These are phyloP conservation scores for Cotesia typhae DNA, from an alignment of 1,140 invertebrate genomes.

Conservation along the genomic window DNA sequence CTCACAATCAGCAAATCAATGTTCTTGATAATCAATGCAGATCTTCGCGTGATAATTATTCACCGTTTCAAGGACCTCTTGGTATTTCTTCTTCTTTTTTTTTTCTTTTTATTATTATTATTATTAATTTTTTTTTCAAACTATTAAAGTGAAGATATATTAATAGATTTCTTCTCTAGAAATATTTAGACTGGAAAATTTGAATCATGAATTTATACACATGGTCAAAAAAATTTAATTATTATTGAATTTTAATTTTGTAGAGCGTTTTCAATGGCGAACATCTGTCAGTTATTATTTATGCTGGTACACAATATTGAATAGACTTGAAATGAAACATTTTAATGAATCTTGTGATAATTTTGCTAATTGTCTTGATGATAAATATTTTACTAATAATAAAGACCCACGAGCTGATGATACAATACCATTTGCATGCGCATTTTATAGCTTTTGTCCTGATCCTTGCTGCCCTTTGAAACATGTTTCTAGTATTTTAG, in stretches of 20 bases:
- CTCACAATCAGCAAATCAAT: conserved; percentile 56
- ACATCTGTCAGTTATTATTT: conserved; percentile 73
- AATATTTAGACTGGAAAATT: too few relatives aligned
- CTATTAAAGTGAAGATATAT: too few relatives aligned
- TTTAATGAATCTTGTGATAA: conserved; percentile 71
- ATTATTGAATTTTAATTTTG: too few relatives aligned
- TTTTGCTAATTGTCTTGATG: conserved; percentile 68
- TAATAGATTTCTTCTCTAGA: too few relatives aligned
- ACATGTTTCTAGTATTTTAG: conserved; percentile 55
- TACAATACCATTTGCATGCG: conserved; percentile 67
- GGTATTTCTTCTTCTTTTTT: conserved; percentile 41
- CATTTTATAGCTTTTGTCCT: conserved; percentile 73
- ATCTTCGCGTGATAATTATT: conserved; percentile 59
- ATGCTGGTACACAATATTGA: conserved; percentile 73
- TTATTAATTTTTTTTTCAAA: too few relatives aligned
- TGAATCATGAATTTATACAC: too few relatives aligned
- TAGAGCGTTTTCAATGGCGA: conserved; percentile 70
- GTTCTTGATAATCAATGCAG: conserved; percentile 65
- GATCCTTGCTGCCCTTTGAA: conserved; percentile 71
- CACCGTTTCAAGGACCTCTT: conserved; percentile 68
- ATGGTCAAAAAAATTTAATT: too few relatives aligned
- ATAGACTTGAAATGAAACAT: conserved; percentile 62
- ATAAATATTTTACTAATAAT: conserved; percentile 51
- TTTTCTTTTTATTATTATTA: background rate
- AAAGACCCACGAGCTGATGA: conserved; percentile 69